Evolutionary conservation across 1,140 invertebrate genomes (phyloP).

Genomic region (Elysia chlorotica): DNA sequence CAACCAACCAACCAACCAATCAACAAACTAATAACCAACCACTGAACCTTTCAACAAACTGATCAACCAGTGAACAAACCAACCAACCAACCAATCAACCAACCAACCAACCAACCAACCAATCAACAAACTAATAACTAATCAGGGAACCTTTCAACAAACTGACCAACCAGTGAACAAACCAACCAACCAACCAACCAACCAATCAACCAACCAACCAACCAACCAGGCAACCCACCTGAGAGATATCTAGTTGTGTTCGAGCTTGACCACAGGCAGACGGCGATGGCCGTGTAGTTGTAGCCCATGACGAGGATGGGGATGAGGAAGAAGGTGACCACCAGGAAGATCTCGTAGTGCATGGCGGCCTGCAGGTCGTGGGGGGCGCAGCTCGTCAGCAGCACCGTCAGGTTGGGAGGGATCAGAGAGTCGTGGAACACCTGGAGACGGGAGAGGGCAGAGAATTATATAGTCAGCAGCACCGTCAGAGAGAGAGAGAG

Average conservation of each 20-base stretch:
- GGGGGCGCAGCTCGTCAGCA: constrained; percentile 34
- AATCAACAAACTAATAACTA: no score
- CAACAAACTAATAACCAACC: no score
- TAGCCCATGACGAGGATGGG: constrained; percentile 81
- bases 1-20: no score
- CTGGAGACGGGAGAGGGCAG: not conserved
- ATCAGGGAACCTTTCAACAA: no score
- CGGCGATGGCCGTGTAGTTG: constrained; percentile 82
- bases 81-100: no score
- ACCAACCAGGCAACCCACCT: no score
- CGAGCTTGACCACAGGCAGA: constrained; percentile 76
- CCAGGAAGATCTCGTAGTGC: constrained; percentile 72
- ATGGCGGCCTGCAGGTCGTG: not conserved
- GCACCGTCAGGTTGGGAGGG: constrained; percentile 31
- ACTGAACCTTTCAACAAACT: no score
- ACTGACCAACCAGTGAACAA: no score
- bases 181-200: no score
- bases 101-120: no score
- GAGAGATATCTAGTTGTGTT: constrained; percentile 68
- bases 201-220: no score
- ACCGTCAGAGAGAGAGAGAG: not conserved
- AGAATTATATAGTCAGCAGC: not conserved
- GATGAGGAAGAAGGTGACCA: constrained; percentile 75
- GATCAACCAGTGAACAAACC: no score
- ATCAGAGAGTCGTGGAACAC: constrained; percentile 22